Base-by-base conservation (phyloP, 92 coral and sea anemone genomes). In the Epizoanthus rinbou region DNA sequence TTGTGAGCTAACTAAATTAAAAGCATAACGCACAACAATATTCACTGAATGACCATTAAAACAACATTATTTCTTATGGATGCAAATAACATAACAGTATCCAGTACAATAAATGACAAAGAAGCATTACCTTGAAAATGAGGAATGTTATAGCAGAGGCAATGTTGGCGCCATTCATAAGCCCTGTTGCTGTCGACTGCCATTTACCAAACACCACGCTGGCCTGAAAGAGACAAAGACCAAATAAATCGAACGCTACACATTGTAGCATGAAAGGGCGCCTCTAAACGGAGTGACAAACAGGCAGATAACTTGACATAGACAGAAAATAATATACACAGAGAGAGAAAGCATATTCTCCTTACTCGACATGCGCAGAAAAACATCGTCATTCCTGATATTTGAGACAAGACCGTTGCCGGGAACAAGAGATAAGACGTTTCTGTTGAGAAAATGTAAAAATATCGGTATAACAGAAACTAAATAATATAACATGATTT, bases 61-160 rank as follows among this genome's bases (percentile, higher is more conserved):
- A 50, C 54, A 50, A 50, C 14, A 11, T 50, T 6, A 15, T 50
- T 50, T 0, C 14, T 50, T 50, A 9, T 50, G 15, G 54, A 2
- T 2, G 31, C 8, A 50, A 50, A 9, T 50, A 50, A 50, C 54
- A 6, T 50, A 50, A 10, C 54, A 50, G 54, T 50, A 50, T 50
- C 54, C 14, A 9, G 54, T 50, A 50, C 13, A 50, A 50, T 13
- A 50, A 50, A 50, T 50, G 54, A 50, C 13, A 50, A 50, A 50
- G 54, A 2, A 6, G 31, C 68, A 31, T 59, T 78, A 78, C 82
- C 82, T 78, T 78, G 69, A 78, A 78, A 10, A 78, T 43, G 82
- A 78, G 82, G 14, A 78, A 78, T 21, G 82, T 78, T 4, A 78
- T 54, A 18, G 82, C 82, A 11, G 82, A 78, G 3, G 82, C 82